These are phyloP conservation scores for Cloeon dipterum DNA, from an alignment of 2,888 invertebrate genomes.

Conservation along the genomic window DNA sequence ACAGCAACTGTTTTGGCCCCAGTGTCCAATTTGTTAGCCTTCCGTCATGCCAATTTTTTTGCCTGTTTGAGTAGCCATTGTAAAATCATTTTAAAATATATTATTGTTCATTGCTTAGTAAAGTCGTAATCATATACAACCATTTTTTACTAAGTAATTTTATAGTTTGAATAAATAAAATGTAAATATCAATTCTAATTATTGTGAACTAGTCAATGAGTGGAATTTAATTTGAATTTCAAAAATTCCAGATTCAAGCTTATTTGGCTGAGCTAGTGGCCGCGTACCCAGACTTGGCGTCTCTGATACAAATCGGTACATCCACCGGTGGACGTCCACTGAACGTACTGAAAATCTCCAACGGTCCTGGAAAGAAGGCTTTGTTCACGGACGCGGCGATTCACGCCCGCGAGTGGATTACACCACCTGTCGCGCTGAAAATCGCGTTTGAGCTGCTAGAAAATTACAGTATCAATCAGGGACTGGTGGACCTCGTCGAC, in stretches of 20 bases:
- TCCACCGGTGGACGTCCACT: conserved; percentile 11
- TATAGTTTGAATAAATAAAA: too few species aligned
- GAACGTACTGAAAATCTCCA: conserved; percentile 12
- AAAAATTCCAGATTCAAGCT: not conserved
- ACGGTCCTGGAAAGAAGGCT: conserved; percentile 13
- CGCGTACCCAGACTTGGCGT: not conserved
- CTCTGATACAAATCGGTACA: conserved; percentile 10
- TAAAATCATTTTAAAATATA: too few species aligned
- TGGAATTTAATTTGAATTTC: too few species aligned
- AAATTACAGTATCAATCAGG: not conserved
- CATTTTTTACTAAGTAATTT: too few species aligned
- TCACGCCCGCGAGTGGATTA: conserved; percentile 1
- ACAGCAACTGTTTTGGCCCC: too few species aligned
- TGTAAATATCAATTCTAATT: too few species aligned
- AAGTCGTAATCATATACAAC: too few species aligned
- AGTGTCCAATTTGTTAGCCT: too few species aligned
- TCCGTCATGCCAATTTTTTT: too few species aligned
- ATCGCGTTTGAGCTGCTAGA: not conserved
- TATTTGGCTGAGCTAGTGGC: not conserved
- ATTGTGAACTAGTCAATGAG: too few species aligned
- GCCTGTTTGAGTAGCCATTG: too few species aligned
- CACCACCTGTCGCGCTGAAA: not conserved
- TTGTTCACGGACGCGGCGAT: conserved; percentile 18
- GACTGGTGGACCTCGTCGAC: not conserved
- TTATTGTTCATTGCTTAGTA: too few species aligned